Base-by-base conservation (phyloP, 30 jellyfish, hydroid and myxozoan species). In the Aurelia aurita region DNA sequence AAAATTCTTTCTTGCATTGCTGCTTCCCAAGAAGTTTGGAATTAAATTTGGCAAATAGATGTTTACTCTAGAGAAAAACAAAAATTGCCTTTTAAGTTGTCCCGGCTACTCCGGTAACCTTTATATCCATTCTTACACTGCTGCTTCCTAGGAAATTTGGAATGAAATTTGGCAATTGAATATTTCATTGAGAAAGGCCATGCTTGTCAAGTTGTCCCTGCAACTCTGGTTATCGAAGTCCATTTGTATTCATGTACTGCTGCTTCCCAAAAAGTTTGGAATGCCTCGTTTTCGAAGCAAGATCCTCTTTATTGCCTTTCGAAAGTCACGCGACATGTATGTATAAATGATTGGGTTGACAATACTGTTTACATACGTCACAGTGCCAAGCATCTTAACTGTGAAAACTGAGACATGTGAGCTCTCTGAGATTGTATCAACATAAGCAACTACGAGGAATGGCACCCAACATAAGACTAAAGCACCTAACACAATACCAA, bases 391-490 rank as follows among this genome's bases (percentile, higher is more conserved):
- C 25, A 85, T 39, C 63, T 91, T 91, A 53, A 85, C 82, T 15
- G 89, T 57, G 69, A 91, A 91, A 3, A 85, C 90, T 11, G 98
- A 91, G 29, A 77, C 46, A 47, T 59, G 22, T 15, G 72, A 66
- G 5, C 59, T 22, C 14, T 58, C 74, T 21, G 35, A 22, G 16
- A 61, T 61, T 19, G 93, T 49, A 69, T 91, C 98, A 12, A 86
- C 62, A 35, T 62, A 81, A 10, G 89, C 84, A 4, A 81, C 88
- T 21, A 81, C 70, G 19, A 91, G 90, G 51, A 77, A 91, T 26
- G 98, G 98, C 27, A 91, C 91, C 98, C 98, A 91, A 46, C 96
- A 91, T 11, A 86, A 45, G 26, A 91, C 57, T 85, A 91, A 34
- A 18, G 77, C 94, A 2, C 98, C 98, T 32, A 91, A 75, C 19